A percentile compares a stretch with the other conserved stretches of the same genome.
Conservation (phyloP, 2,888 invertebrate species). For the Orchesella flavescens region DNA sequence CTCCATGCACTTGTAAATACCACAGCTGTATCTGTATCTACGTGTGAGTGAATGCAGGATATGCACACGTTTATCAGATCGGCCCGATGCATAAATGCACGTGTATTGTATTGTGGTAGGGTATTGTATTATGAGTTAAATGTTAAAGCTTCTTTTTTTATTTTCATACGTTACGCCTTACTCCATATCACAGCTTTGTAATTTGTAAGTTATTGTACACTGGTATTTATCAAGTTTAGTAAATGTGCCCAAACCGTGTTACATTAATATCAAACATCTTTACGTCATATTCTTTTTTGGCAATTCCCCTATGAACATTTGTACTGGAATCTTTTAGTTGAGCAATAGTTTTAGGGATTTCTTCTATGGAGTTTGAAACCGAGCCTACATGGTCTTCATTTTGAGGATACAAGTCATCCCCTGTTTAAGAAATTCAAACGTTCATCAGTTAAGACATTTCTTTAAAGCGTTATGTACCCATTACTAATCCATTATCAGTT, state of each 20-base stretch:
- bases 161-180: too few relatives aligned
- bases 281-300: conserved; percentile 1
- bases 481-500: too few relatives aligned
- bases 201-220: neutral
- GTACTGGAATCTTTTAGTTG: conserved; percentile 31
- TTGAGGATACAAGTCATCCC: conserved; percentile 67
- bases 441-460: neutral
- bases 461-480: too few relatives aligned
- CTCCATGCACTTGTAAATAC: too few relatives aligned
- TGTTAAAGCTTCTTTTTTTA: too few relatives aligned
- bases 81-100: too few relatives aligned
- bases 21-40: too few relatives aligned
- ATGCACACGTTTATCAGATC: too few relatives aligned
- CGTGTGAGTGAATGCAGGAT: too few relatives aligned
- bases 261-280: conserved; percentile 35
- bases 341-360: conserved; percentile 30
- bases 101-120: too few relatives aligned
- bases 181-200: too few relatives aligned
- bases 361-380: neutral
- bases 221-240: conserved; percentile 7
- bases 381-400: conserved; percentile 29
- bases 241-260: conserved; percentile 46
- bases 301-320: conserved; percentile 55
- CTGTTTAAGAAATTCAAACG: conserved; percentile 41
- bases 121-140: too few relatives aligned